Evolutionary conservation across 2,113 vertebrate genomes (phyloP).

Genomic region (Burhinus bistriatus): DNA sequence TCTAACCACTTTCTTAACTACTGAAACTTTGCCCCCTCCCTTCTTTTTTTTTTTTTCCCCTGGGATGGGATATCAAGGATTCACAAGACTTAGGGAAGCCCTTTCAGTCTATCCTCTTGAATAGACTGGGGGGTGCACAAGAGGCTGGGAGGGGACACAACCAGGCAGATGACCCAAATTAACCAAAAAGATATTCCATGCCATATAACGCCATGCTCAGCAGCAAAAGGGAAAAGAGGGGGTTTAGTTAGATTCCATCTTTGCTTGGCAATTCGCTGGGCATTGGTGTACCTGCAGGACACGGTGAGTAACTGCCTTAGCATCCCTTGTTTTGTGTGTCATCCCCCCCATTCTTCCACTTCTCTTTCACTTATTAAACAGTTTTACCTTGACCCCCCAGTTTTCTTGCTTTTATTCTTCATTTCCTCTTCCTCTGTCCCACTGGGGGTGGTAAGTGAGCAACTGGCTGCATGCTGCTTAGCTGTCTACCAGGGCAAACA

Average conservation of each 20-base stretch:
- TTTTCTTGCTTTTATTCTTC: not conserved
- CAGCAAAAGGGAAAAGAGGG: not conserved
- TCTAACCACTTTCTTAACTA: not conserved
- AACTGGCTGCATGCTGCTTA: not conserved
- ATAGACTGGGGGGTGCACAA: rapidly evolving
- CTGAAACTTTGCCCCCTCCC: rapidly evolving
- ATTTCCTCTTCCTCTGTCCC: not conserved
- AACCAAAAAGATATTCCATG: not conserved
- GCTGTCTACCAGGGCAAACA: not conserved
- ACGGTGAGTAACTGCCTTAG: not conserved
- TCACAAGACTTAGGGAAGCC: not conserved
- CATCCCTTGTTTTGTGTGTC: not conserved
- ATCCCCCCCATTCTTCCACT: not conserved
- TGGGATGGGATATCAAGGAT: not conserved
- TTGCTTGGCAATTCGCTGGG: not conserved
- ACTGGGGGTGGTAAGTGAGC: not conserved
- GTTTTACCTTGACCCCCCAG: not conserved
- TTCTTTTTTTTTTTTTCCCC: too few species aligned
- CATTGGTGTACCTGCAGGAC: not conserved
- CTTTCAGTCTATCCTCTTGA: not conserved
- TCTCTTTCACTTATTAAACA: not conserved
- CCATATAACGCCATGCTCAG: not conserved
- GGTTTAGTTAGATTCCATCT: not conserved
- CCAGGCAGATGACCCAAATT: not conserved
- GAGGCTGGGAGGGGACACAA: not conserved